Base-by-base conservation (phyloP, 2,113 vertebrate species). In the Gorsachius goisagi region DNA sequence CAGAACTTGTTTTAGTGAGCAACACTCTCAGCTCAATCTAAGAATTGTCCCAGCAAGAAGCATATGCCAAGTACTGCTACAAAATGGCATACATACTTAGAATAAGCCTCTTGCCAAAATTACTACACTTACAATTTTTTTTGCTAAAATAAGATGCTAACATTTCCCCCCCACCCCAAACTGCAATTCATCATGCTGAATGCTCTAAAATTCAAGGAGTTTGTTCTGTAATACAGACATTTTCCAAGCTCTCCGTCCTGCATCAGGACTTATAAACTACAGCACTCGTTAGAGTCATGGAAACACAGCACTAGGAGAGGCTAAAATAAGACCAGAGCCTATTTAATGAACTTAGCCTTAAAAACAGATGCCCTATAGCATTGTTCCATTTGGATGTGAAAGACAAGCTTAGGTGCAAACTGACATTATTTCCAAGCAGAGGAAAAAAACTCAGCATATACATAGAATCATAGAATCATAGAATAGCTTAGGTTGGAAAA, bases 401-500 rank as follows among this genome's bases (percentile, higher is more conserved):
- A 39, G 39, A n/a, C 9, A 56, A 50, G 15, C 27, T 76, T 5
- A 39, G 50, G 20, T 71, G 37, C 27, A 77, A 30, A 41, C 3
- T 59, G 13, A 55, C 10, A 21, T 44, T 53, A 22, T 71, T 90
- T 67, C 26, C 24, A 74, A 67, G 13, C 14, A 45, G 26, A 3
- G 5, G 6, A 10, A 6, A 22, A 33, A 17, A 1, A 0, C 1
- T 1, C 23, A 45, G 12, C 3, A 9, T 23, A 26, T 7, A 63
- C 41, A 44, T 44, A 44, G 41, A 44, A 15, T 44, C 41, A 44
- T 44, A 44, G 41, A 44, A 44, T 44, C 41, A 41, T 41, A 41
- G 12, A 41, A 41, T 41, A 13, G 41, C 15, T 44, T 44, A 44
- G 41, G 41, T 15, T 44, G 41, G 41, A 44, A 44, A 44, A 44